Evolutionary conservation across 2,888 invertebrate species (phyloP).

Genomic region (Drosophila vallismaia): DNA sequence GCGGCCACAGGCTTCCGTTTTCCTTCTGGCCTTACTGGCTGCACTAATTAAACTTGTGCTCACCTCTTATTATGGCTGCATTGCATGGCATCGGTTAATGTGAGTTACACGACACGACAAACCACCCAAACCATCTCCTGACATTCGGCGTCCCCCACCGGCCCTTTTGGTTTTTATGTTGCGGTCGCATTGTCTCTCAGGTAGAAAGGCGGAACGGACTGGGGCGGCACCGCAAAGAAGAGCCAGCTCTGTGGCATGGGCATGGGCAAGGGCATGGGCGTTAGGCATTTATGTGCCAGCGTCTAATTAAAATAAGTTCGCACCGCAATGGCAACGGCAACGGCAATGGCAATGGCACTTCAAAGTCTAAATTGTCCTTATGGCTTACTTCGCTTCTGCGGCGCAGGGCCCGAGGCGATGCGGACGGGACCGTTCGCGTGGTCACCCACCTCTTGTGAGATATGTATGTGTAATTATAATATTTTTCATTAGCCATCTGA

Average conservation of each 20-base stretch:
- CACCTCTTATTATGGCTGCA: conserved; percentile 76
- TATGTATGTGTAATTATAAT: conserved; percentile 83
- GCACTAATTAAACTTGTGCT: conserved; percentile 77
- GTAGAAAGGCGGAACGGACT: conserved; percentile 24
- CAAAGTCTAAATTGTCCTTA: conserved; percentile 78
- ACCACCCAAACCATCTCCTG: conserved; percentile 2
- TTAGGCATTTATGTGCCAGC: conserved; percentile 77
- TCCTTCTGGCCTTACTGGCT: conserved; percentile 63
- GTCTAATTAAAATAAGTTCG: conserved; percentile 78
- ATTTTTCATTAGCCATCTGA: conserved; percentile 84
- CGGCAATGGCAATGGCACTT: conserved; percentile 67
- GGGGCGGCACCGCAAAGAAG: conserved; percentile 38
- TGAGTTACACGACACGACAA: conserved; percentile 64
- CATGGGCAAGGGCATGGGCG: conserved; percentile 41
- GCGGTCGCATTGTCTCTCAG: conserved; percentile 64
- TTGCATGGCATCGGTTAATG: conserved; percentile 79
- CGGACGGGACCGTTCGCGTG: conserved; percentile 19
- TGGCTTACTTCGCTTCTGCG: conserved; percentile 72
- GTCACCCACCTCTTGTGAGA: conserved; percentile 46
- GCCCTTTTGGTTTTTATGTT: conserved; percentile 63
- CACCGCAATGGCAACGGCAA: conserved; percentile 39
- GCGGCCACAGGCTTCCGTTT: conserved; percentile 62
- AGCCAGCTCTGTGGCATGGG: conserved; percentile 51
- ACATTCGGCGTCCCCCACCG: neutral
- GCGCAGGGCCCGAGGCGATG: conserved; percentile 53